Evolutionary conservation across 2,113 vertebrate species (phyloP).

Genomic region (Lagopus leucura): DNA sequence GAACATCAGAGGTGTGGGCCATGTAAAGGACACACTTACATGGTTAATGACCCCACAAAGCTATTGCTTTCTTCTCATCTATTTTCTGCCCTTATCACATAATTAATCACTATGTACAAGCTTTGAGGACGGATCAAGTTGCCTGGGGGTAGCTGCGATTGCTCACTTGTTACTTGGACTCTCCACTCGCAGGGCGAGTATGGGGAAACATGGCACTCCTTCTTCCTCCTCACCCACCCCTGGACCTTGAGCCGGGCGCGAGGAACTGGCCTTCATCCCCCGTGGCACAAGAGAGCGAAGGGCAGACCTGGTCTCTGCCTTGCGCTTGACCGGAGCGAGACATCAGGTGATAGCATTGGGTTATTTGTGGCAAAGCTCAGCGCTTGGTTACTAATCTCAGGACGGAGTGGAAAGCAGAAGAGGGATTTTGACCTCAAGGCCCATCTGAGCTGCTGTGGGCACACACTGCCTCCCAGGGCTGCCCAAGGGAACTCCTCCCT

Average conservation of each 20-base stretch:
- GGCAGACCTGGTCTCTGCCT: background rate
- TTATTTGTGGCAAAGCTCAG: conserved; percentile 52
- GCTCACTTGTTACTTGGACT: conserved; percentile 1
- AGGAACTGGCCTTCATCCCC: background rate
- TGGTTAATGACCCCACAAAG: background rate
- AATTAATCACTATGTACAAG: background rate
- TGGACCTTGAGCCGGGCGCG: background rate
- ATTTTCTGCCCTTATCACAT: background rate
- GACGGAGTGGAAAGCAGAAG: background rate
- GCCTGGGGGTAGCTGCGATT: background rate
- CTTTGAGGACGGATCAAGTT: background rate
- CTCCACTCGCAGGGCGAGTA: background rate
- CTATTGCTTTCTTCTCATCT: background rate
- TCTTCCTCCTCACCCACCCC: background rate
- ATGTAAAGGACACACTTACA: background rate
- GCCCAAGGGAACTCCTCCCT: background rate
- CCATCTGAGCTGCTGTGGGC: background rate
- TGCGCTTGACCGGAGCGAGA: background rate
- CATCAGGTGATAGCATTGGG: background rate
- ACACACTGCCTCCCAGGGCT: conserved; percentile 38
- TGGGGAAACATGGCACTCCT: background rate
- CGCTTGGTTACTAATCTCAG: conserved; percentile 43
- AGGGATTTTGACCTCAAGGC: accelerated
- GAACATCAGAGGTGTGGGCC: background rate
- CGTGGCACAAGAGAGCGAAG: accelerated